Evolutionary conservation across 1,140 invertebrate species (phyloP), one percentile per base, ranked within the genome.

Genomic region (Drosophila pandora): DNA sequence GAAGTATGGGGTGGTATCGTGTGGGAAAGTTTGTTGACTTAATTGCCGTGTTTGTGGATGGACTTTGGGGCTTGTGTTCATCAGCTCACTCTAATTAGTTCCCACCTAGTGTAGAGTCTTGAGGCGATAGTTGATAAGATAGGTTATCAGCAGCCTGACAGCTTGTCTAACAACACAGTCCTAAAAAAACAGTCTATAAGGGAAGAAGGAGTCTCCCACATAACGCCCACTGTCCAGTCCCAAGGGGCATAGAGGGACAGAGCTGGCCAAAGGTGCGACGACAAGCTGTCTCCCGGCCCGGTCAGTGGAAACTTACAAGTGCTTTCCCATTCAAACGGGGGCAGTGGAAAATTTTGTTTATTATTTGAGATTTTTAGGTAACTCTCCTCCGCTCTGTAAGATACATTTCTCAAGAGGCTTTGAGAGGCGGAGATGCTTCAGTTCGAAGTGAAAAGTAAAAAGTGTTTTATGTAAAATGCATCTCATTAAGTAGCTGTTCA

Each of bases 241-340:
- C 63, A 64, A 67, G 43, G 25, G 48, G 47, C 23, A 21, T 30
- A 12, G 34, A 9, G 17, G n/a, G 10, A 3, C 34, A 4, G n/a
- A 48, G 37, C 22, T 43, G 41, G 34, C 34, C 4, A 71, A 45
- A 54, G 50, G 41, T 54, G 67, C 50, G 32, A 41, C 50, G 32
- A 41, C 58, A 71, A 34, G 37, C 28, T 37, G 52, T 55, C 47
- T 41, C 22, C 17, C 17, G 17, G 17, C 17, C 17, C 21, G 17
- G 12, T 7, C 50, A 45, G 58, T 65, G 70, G 71, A 74, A 74
- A 65, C 57, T 74, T 74, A 65, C 71, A 74, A 74, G 71, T 74
- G 52, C 43, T 65, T 74, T 57, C 60, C 41, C 23, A 52, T 39
- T 62, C n/a, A 48, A n/a, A n/a, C 17, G 4, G 37, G 21, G 6